These are phyloP conservation scores for Trichomycterus rosablanca DNA, from an alignment of 2,113 vertebrate genomes.

Conservation along the genomic window DNA sequence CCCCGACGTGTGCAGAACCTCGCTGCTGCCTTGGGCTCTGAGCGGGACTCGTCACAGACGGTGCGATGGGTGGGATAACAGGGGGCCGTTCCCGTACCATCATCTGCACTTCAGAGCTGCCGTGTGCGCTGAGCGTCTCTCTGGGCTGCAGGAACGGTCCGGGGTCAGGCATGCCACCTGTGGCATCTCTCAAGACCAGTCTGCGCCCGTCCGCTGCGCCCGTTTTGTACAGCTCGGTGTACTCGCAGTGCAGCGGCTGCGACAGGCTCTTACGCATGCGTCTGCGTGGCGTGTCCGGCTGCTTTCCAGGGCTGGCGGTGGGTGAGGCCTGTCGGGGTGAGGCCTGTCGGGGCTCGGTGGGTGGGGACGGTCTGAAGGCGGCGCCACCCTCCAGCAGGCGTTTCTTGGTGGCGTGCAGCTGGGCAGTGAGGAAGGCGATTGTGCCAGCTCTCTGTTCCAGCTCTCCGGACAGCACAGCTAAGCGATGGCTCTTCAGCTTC, in stretches of 20 bases:
- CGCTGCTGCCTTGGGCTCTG: slow-evolving; percentile 60
- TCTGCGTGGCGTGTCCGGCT: slow-evolving; percentile 77
- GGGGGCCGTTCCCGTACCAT: slow-evolving; percentile 81
- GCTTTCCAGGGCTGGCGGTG: slow-evolving; percentile 74
- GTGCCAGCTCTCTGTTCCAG: slow-evolving; percentile 93
- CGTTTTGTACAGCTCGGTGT: slow-evolving; percentile 87
- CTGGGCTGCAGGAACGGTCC: slow-evolving; percentile 87
- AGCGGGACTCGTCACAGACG: slow-evolving; percentile 64
- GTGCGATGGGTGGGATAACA: slow-evolving; percentile 85
- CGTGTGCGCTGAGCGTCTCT: slow-evolving; percentile 58
- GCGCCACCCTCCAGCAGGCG: slow-evolving; percentile 77
- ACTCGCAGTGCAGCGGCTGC: slow-evolving; percentile 87
- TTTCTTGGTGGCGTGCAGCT: slow-evolving; percentile 90
- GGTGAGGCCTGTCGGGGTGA: slow-evolving; percentile 65
- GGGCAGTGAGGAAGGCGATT: slow-evolving; percentile 89
- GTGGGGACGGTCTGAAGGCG: slow-evolving; percentile 81
- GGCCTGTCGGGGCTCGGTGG: slow-evolving; percentile 57
- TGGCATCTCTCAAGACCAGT: slow-evolving; percentile 77
- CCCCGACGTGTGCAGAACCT: slow-evolving; percentile 77
- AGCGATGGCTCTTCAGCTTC: slow-evolving; percentile 92
- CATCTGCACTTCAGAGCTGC: slow-evolving; percentile 70
- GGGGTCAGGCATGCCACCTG: slow-evolving; percentile 95
- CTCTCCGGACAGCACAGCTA: slow-evolving; percentile 85
- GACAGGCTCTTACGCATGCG: slow-evolving; percentile 97
- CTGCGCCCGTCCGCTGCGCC: slow-evolving; percentile 77